These are phyloP conservation scores for Clarias fuscus DNA, from an alignment of 2,797 vertebrate species.

Conservation along the genomic window DNA sequence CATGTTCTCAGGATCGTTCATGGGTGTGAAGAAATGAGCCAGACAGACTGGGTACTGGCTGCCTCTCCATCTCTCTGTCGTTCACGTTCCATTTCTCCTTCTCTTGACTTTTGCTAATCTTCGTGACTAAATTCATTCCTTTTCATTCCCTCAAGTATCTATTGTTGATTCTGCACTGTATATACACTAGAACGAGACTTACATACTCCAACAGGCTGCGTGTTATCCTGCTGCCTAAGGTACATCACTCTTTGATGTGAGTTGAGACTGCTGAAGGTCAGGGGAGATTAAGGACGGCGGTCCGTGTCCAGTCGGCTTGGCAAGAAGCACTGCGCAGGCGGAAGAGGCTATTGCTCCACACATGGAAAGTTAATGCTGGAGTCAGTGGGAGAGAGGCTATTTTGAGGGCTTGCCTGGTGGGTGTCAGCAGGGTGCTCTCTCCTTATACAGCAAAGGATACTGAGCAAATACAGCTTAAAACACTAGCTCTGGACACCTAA, in stretches of 20 bases:
- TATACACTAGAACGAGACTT: background rate
- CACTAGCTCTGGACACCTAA: slow-evolving; percentile 11
- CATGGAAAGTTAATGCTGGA: slow-evolving; percentile 64
- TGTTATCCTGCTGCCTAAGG: background rate
- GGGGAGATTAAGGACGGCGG: slow-evolving; percentile 37
- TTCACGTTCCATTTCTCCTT: slow-evolving; percentile 11
- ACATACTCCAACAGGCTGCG: background rate
- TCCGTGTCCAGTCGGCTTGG: slow-evolving; percentile 40
- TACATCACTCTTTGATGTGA: slow-evolving; percentile 14
- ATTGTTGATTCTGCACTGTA: slow-evolving; percentile 17
- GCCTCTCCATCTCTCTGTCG: slow-evolving; percentile 58
- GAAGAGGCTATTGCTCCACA: slow-evolving; percentile 66
- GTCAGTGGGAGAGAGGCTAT: slow-evolving; percentile 72
- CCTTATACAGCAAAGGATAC: slow-evolving; percentile 51
- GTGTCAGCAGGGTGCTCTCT: slow-evolving; percentile 55
- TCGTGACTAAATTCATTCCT: background rate
- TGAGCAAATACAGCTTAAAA: slow-evolving; percentile 44
- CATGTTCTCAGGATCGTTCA: slow-evolving; percentile 55
- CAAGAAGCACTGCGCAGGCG: slow-evolving; percentile 53
- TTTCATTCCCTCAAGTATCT: slow-evolving; percentile 10
- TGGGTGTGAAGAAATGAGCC: slow-evolving; percentile 45
- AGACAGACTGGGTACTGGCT: slow-evolving; percentile 66
- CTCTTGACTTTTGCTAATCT: slow-evolving; percentile 21
- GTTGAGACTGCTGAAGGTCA: slow-evolving; percentile 34
- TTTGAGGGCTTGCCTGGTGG: slow-evolving; percentile 71